Evolutionary conservation across 1,140 invertebrate genomes (phyloP).

Genomic region (Drosophila carrolli): DNA sequence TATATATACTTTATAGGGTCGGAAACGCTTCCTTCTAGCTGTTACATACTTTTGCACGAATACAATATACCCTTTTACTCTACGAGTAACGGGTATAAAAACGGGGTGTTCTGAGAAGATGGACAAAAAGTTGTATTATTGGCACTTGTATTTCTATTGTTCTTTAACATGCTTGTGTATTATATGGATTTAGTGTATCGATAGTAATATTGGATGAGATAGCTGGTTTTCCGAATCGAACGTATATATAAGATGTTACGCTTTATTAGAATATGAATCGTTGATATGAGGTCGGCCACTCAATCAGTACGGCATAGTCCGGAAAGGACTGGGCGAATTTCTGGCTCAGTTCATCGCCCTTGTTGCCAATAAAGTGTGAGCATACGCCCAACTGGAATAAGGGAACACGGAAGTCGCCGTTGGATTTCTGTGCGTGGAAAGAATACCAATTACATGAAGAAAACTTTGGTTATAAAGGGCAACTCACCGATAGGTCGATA

Average conservation of each 20-base stretch:
- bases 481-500: conserved; percentile 40
- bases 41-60: no score
- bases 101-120: neutral
- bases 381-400: conserved; percentile 32
- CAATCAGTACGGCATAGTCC: neutral
- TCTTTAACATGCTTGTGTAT: neutral
- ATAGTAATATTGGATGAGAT: neutral
- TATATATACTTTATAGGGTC: no score
- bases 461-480: rapidly evolving
- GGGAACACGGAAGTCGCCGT: conserved; percentile 49
- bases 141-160: neutral
- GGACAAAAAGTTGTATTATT: neutral
- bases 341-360: conserved; percentile 26
- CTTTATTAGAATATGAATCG: conserved; percentile 31
- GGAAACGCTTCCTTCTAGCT: no score
- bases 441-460: neutral
- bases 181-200: neutral
- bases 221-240: no score
- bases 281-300: conserved; percentile 50
- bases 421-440: conserved; percentile 84
- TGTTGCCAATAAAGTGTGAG: conserved; percentile 27
- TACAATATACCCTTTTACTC: no score
- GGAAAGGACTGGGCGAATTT: conserved; percentile 47
- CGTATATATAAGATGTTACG: no score
- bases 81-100: no score